Conservation (phyloP, 1,140 invertebrate species). For the Caerostris extrusa region DNA sequence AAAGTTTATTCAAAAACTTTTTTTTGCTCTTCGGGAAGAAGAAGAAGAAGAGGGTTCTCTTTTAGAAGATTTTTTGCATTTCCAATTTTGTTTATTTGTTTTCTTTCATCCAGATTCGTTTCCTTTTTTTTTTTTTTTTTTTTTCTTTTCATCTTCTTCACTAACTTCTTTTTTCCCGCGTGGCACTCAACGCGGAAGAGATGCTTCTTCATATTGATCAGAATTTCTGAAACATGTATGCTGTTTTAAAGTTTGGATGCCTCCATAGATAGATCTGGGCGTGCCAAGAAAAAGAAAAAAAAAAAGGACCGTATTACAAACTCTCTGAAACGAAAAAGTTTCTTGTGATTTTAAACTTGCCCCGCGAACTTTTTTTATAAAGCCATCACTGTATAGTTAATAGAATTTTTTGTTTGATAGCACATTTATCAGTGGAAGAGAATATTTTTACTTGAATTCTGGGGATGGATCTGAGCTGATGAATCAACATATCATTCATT, state of each 20-base stretch:
- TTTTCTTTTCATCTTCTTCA: background rate
- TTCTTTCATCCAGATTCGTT: background rate
- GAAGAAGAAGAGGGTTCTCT: conserved; percentile 30
- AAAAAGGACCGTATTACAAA: background rate
- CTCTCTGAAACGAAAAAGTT: conserved; percentile 27
- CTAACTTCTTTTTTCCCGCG: conserved; percentile 17
- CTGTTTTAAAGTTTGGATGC: conserved; percentile 72
- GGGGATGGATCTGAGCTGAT: too few species aligned
- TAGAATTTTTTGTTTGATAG: conserved; percentile 62
- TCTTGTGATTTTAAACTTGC: conserved; percentile 69
- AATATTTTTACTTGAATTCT: too few species aligned
- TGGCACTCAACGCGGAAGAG: background rate
- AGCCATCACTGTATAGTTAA: conserved; percentile 65
- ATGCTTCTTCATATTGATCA: conserved; percentile 54
- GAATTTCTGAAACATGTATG: conserved; percentile 17
- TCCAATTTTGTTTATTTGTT: conserved; percentile 70
- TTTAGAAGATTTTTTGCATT: conserved; percentile 71
- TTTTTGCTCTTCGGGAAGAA: conserved; percentile 19
- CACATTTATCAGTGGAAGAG: background rate
- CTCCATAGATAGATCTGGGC: conserved; percentile 34
- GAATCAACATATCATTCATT: too few species aligned
- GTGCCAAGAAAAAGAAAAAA: background rate
- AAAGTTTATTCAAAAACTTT: conserved; percentile 76
- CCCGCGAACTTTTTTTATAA: conserved; percentile 46
- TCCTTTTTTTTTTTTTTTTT: background rate